phyloP scores from a whole-genome alignment of 2,797 vertebrate species.

The Spinibarbus caldwelli region DNA sequence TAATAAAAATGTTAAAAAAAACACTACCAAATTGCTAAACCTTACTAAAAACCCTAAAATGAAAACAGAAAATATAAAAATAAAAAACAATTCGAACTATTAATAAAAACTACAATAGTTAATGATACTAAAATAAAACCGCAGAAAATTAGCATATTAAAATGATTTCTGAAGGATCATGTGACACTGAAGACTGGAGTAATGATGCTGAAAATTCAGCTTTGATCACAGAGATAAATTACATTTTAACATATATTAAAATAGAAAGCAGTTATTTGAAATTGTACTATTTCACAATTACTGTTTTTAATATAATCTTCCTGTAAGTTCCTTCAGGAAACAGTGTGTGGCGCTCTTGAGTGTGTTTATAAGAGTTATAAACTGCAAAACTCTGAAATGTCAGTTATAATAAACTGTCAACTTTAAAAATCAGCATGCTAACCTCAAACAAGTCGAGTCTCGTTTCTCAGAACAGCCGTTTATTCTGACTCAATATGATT shows the following conservation, averaged over 20 bases:
- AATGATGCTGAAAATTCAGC: neutral
- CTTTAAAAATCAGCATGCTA: neutral
- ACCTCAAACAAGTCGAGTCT: neutral
- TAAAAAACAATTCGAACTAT: too few relatives aligned
- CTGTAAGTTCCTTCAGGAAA: neutral
- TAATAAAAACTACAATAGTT: too few relatives aligned
- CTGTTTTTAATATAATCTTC: neutral
- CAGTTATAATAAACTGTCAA: neutral
- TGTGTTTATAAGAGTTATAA: neutral
- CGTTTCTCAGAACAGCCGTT: neutral
- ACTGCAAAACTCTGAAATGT: neutral
- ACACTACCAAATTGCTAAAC: too few relatives aligned
- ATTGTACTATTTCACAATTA: neutral
- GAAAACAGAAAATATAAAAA: too few relatives aligned
- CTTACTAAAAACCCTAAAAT: too few relatives aligned
- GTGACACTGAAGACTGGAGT: neutral
- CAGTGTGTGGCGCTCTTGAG: neutral
- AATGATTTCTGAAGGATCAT: neutral
- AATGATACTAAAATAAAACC: too few relatives aligned
- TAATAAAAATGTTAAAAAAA: too few relatives aligned
- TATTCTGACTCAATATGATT: neutral
- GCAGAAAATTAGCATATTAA: neutral
- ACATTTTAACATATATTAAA: neutral
- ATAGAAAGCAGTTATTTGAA: neutral
- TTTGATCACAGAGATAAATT: neutral